Conservation (phyloP, 1,140 invertebrate species). For the Berghia stephanieae region DNA sequence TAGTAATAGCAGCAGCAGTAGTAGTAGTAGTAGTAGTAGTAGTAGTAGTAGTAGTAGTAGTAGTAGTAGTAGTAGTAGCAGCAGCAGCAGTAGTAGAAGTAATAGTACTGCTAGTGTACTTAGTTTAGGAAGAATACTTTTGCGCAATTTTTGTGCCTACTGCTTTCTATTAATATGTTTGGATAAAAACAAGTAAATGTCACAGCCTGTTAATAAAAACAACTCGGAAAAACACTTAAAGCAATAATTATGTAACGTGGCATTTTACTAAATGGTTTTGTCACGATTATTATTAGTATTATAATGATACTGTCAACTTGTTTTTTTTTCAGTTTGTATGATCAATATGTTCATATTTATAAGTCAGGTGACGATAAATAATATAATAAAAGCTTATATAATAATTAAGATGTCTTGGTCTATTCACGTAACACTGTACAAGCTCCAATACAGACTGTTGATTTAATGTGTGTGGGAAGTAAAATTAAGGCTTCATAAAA, state of each 20-base stretch:
- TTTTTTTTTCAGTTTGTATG: too few species aligned
- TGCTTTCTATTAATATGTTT: neutral
- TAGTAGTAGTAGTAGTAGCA: neutral
- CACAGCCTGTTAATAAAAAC: neutral
- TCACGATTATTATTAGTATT: too few species aligned
- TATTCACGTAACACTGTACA: too few species aligned
- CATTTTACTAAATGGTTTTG: too few species aligned
- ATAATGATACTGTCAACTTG: too few species aligned
- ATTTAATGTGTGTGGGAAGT: too few species aligned
- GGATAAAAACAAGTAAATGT: neutral
- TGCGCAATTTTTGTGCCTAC: neutral
- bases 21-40: neutral
- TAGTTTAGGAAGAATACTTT: neutral
- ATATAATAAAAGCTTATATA: too few species aligned
- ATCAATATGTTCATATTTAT: too few species aligned
- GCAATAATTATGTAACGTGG: neutral
- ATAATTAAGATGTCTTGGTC: too few species aligned
- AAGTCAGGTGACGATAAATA: too few species aligned
- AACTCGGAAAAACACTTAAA: neutral
- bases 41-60: neutral
- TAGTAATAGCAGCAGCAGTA: conserved; percentile 1
- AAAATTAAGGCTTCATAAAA: too few species aligned
- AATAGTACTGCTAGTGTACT: neutral
- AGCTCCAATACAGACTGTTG: too few species aligned
- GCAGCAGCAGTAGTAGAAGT: neutral